These are phyloP conservation scores for Phylloscopus trochiloides DNA, from an alignment of 2,113 vertebrate species.

Conservation along the genomic window DNA sequence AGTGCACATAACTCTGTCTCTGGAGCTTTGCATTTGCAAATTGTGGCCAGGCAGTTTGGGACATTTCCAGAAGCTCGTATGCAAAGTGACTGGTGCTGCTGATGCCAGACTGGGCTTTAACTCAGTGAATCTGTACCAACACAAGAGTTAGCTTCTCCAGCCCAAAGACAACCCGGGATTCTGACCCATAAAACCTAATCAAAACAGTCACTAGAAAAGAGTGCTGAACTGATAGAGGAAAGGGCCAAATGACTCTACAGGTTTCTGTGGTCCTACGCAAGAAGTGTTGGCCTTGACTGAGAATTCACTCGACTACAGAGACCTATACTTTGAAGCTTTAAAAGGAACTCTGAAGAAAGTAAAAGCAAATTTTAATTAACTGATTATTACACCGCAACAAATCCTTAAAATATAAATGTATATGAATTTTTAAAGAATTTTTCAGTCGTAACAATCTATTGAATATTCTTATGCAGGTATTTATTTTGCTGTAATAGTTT, in stretches of 20 bases:
- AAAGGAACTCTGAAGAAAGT: background rate
- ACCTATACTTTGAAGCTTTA: background rate
- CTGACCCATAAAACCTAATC: background rate
- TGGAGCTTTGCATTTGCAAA: background rate
- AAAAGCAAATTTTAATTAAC: background rate
- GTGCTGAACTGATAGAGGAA: background rate
- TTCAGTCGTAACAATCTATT: background rate
- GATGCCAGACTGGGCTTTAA: background rate
- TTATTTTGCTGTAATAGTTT: background rate
- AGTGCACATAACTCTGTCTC: background rate
- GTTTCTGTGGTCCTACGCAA: background rate
- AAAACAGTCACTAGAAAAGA: background rate
- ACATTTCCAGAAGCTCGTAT: rapidly evolving
- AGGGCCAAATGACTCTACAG: background rate
- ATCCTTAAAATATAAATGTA: background rate
- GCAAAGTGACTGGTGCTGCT: background rate
- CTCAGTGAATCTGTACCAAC: background rate
- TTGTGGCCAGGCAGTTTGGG: background rate
- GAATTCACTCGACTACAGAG: background rate
- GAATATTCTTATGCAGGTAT: background rate
- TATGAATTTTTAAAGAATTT: background rate
- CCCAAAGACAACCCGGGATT: background rate
- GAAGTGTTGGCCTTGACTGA: background rate
- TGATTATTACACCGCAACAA: background rate
- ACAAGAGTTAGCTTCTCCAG: background rate